Evolutionary conservation across 2,113 vertebrate genomes (phyloP), one percentile per base, ranked within the genome.

Genomic region (Vulpes vulpes): DNA sequence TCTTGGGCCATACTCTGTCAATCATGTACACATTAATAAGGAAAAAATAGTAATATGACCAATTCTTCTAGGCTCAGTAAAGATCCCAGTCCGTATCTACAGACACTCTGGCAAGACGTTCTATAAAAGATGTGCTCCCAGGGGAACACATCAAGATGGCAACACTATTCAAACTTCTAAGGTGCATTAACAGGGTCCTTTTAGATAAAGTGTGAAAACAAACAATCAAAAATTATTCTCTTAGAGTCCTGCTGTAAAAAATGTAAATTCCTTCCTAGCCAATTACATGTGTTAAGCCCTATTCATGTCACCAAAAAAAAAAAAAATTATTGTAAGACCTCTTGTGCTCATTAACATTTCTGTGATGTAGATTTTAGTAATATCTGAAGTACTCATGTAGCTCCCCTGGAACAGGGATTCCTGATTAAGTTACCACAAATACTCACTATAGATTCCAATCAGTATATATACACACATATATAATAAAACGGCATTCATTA

Each of bases 221-320:
- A 8, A 85, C 16, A 95, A 79, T 79, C 1, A 64, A 82, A 84
- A 78, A 38, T 38, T 89, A 51, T 23, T 69, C 49, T 49, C 19
- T 59, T 82, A 76, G 2, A 59, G 11, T 65, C 5, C 3, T 78
- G 1, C 1, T 90, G 25, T 85, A 17, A 78, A 81, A 81, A 76
- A 43, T n/a, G 1, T 35, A 35, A 30, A 57, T 78, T 81, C 93
- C 23, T 86, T 67, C 80, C 22, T 14, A 74, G 22, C 43, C n/a
- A 85, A 55, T 86, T 20, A 94, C 12, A 64, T 43, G 43, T 62
- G 53, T 88, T n/a, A 88, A 85, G 92, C 14, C 86, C 49, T 27
- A 85, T 53, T 78, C 20, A 88, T 81, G 57, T 92, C 23, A 80
- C 22, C 30, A 84, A 93, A 90, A 6, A 43, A 43, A 93, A 84